Conservation (phyloP, 2,888 invertebrate species). For the Idaea aversata region DNA sequence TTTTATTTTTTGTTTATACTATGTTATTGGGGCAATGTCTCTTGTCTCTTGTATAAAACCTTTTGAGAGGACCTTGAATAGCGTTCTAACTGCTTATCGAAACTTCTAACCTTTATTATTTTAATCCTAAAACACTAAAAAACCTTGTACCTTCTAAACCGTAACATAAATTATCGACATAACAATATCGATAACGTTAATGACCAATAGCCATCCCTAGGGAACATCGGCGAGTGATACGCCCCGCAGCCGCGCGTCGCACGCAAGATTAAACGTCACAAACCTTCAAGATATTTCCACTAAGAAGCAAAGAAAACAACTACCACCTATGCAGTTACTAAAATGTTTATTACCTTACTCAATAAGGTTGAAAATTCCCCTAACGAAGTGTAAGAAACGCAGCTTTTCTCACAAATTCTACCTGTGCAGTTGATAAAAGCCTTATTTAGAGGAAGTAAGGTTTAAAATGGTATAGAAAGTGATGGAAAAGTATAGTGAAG, state of each 20-base stretch:
- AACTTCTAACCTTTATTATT: too few relatives aligned
- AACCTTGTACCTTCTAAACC: not conserved
- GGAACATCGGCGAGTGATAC: slow-evolving; percentile 66
- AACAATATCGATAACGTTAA: not conserved
- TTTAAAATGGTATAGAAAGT: slow-evolving; percentile 7
- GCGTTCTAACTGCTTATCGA: too few relatives aligned
- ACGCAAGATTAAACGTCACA: slow-evolving; percentile 80
- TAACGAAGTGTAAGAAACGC: not conserved
- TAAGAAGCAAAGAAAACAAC: slow-evolving; percentile 40
- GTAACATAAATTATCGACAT: slow-evolving; percentile 22
- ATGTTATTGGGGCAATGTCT: too few relatives aligned
- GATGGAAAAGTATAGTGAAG: slow-evolving; percentile 30
- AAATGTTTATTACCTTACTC: slow-evolving; percentile 29
- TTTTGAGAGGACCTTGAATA: too few relatives aligned
- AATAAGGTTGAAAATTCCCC: slow-evolving; percentile 35
- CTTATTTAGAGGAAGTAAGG: slow-evolving; percentile 8
- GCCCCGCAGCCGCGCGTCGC: slow-evolving; percentile 71
- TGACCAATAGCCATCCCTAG: slow-evolving; percentile 39
- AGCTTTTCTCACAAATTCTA: slow-evolving; percentile 9
- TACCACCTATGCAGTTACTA: slow-evolving; percentile 33
- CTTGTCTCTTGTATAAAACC: too few relatives aligned
- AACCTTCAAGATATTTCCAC: slow-evolving; percentile 65
- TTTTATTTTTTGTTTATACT: too few relatives aligned
- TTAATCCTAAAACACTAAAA: not conserved
- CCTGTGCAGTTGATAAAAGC: slow-evolving; percentile 6